Base-by-base conservation (phyloP, 2,888 invertebrate genomes). In the Idaea straminata region DNA sequence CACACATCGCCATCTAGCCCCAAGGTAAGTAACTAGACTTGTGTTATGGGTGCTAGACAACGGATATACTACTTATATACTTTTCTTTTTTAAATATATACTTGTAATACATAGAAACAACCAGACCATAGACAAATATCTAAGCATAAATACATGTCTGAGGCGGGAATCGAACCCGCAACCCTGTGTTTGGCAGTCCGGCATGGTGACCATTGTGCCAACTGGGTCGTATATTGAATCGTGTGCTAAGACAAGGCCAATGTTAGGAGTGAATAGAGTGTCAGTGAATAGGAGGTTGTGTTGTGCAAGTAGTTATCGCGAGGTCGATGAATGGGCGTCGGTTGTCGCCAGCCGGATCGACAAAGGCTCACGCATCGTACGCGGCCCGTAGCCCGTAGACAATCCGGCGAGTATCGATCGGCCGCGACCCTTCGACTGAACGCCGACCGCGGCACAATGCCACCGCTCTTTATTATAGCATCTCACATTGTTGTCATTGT, bases 401-500 rank as follows among this genome's bases (percentile, higher is more conserved):
- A 86, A 89, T 88, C 89, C 90, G 83, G 79, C 85, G 83, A 85
- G 87, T 91, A 91, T 91, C 91, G 92, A 92, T 92, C 91, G 85
- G 84, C 78, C 87, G 89, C 92, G 91, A 91, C 91, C 92, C 92
- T 91, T 89, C 91, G 89, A 88, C 86, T 86, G 84, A 87, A 81
- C 90, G 88, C 86, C 89, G 91, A 86, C 89, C 89, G 89, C 83
- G 85, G 89, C 91, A 92, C 92, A 92, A 92, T 91, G 89, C 89
- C 91, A 88, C 85, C 84, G 88, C 91, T 92, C 92, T 92, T 92
- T 92, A 92, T 92, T 92, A 92, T 92, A 92, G 88, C 92, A 92
- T 92, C 92, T 92, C 92, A 92, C 92, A 92, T 92, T 92, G 92
- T 92, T 92, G 92, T 92, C 92, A 92, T 92, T 92, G 92, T 92